Conservation (phyloP, 2,888 invertebrate species). For the Machimus atricapillus region DNA sequence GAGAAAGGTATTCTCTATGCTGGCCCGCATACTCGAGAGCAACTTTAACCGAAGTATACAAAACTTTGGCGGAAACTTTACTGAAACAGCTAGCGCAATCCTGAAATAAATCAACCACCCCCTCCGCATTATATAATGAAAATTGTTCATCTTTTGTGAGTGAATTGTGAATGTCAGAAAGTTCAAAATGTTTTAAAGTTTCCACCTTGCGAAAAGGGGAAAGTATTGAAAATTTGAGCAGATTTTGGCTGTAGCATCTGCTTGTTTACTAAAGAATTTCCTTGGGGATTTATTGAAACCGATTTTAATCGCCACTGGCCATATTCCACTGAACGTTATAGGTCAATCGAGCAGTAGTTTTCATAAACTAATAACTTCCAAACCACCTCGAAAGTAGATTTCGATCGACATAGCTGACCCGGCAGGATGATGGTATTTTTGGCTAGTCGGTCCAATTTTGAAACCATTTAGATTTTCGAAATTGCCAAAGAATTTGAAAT, state of each 20-base stretch:
- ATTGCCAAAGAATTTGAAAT: background rate
- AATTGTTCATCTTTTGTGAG: slow-evolving; percentile 38
- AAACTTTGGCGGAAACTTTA: slow-evolving; percentile 8
- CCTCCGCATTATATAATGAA: slow-evolving; percentile 9
- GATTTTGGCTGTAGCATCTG: background rate
- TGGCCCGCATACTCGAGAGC: background rate
- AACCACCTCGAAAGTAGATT: background rate
- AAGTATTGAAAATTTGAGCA: background rate
- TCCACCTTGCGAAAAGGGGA: slow-evolving; percentile 5
- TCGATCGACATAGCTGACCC: background rate
- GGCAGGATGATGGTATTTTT: background rate
- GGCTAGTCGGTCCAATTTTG: background rate
- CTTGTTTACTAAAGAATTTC: background rate
- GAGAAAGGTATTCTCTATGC: background rate
- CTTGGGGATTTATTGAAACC: background rate
- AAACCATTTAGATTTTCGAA: background rate
- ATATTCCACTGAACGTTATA: background rate
- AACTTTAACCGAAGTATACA: slow-evolving; percentile 31
- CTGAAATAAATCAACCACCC: slow-evolving; percentile 31
- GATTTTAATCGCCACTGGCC: background rate
- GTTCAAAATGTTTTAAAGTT: slow-evolving; percentile 36
- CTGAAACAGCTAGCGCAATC: slow-evolving; percentile 4
- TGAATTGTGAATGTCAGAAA: slow-evolving; percentile 39
- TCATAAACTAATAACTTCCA: background rate
- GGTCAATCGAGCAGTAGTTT: background rate